Base-by-base conservation (phyloP, 2,113 vertebrate genomes). In the Sarotherodon lohbergeri region DNA sequence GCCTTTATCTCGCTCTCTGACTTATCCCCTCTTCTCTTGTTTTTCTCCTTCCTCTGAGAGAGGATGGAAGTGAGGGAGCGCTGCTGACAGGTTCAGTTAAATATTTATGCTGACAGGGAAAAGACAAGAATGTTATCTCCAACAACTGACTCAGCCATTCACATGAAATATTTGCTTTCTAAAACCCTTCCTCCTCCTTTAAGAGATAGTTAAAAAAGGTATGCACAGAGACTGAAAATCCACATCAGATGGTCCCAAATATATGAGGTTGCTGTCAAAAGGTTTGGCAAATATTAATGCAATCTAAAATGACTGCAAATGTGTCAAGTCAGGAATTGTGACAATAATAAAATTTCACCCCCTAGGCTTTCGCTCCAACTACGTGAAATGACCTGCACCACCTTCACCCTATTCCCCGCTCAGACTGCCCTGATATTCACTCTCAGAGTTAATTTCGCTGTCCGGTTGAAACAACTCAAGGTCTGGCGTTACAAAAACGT, bases 21-120 rank as follows among this genome's bases (percentile, higher is more conserved):
- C 61, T 84, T 79, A 14, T 56, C 34, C 12, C 4, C 41, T 86
- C 17, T 73, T 73, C n/a, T 27, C 55, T 46, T 88, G 17, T n/a
- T 80, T 87, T 80, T 86, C 73, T 66, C 76, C 24, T 13, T 83
- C 52, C 82, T 85, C 57, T 5, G 4, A 48, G 54, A 94, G 81
- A 80, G 73, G 83, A 84, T 29, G 50, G 71, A 89, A 89, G 79
- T 71, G 87, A 91, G 82, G 90, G 88, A 81, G 88, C 81, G 55
- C 61, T 82, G 84, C 86, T 94, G 94, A 95, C 95, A 95, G 94
- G 82, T 93, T 93, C 84, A 59, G 93, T 96, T 93, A 96, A 95
- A 96, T 96, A 96, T 96, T 96, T 95, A 96, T 95, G 90, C 94
- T 95, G 93, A 94, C 91, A 91, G 89, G 82, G 87, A 92, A 92